A percentile compares a stretch with the other conserved stretches of the same genome.
Conservation (phyloP, 37 sponge, comb jelly and placozoan genomes). For the Mnemiopsis leidyi region DNA sequence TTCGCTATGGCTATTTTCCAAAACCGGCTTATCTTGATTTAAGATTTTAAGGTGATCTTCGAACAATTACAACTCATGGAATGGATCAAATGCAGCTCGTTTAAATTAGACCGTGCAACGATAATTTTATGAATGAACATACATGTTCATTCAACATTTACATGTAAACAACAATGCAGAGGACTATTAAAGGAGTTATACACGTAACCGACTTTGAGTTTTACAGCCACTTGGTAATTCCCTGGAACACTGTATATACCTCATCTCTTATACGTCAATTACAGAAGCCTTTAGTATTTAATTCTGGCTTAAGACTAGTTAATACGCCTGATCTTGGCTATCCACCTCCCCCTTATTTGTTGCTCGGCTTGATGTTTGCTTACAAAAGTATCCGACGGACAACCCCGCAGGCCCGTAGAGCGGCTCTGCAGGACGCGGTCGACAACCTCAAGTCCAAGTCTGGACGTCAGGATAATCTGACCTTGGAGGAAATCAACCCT, state of each 20-base stretch:
- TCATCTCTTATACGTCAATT: background rate
- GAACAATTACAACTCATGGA: no score
- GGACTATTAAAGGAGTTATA: no score
- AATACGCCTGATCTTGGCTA: background rate
- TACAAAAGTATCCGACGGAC: background rate
- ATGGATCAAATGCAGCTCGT: no score
- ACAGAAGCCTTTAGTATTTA: background rate
- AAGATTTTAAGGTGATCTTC: no score
- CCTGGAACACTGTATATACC: background rate
- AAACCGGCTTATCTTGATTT: no score
- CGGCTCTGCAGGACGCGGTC: slow-evolving; percentile 50
- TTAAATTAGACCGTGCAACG: no score
- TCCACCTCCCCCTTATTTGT: background rate
- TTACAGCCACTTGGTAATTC: background rate
- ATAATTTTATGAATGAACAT: no score
- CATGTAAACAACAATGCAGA: no score
- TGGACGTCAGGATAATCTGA: background rate
- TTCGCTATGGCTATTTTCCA: no score
- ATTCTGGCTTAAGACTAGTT: background rate
- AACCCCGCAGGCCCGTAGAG: slow-evolving; percentile 8
- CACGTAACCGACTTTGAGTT: background rate
- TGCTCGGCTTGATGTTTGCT: background rate
- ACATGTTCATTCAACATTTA: no score
- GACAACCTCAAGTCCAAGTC: slow-evolving; percentile 22
- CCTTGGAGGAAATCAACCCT: background rate